Percentiles rank a stretch among this genome's conserved stretches.
Conservation (phyloP, 2,888 invertebrate genomes). For the Cerastoderma edule region DNA sequence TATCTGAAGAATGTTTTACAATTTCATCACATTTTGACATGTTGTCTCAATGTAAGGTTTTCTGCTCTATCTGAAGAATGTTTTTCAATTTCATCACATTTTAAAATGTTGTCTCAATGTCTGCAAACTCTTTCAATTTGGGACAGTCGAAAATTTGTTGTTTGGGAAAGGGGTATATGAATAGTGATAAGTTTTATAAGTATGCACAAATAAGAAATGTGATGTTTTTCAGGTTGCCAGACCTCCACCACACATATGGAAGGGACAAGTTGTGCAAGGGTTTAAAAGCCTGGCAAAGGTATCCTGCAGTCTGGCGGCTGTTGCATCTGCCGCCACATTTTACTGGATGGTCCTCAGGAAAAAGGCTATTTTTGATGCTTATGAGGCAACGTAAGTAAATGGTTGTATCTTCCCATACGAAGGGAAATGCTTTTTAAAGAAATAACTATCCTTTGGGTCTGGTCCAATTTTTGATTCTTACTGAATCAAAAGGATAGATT, state of each 20-base stretch:
- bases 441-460: too few relatives aligned
- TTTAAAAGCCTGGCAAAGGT: not conserved
- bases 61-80: not conserved
- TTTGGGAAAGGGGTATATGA: not conserved
- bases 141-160: not conserved
- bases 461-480: not conserved
- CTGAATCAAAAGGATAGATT: not conserved
- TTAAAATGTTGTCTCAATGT: not conserved
- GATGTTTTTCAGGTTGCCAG: slow-evolving; percentile 9
- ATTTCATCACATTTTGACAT: too few relatives aligned
- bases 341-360: slow-evolving; percentile 17
- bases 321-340: not conserved
- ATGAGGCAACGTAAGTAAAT: slow-evolving; percentile 2
- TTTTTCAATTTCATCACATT: not conserved
- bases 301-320: not conserved
- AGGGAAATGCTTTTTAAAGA: not conserved
- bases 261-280: not conserved
- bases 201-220: not conserved
- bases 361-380: not conserved
- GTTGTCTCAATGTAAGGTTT: not conserved
- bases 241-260: not conserved
- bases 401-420: not conserved
- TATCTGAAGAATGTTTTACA: too few relatives aligned
- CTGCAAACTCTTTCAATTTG: not conserved
- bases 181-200: not conserved